These are phyloP conservation scores for Xenopus petersii DNA, from an alignment of 2,797 vertebrate genomes.

Conservation along the genomic window DNA sequence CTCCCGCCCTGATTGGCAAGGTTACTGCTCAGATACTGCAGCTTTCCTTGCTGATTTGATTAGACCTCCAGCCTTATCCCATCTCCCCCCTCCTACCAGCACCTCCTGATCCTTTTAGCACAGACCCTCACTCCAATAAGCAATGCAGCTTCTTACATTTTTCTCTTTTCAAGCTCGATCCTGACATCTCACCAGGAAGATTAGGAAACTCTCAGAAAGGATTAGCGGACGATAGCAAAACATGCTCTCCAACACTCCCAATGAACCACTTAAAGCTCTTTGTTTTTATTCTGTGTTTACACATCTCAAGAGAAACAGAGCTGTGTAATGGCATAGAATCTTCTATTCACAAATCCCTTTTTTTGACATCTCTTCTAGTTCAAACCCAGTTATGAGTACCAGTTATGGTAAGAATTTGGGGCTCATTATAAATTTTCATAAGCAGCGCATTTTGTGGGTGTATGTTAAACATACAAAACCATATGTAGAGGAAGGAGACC, in stretches of 20 bases:
- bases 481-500: too few species aligned
- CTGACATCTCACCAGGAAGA: conserved; percentile 59
- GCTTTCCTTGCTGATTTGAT: conserved; percentile 86
- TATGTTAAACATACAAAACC: too few species aligned
- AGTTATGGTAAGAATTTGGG: too few species aligned
- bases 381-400: too few species aligned
- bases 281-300: conserved; percentile 14
- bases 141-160: conserved; percentile 45
- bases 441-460: too few species aligned
- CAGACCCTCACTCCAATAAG: conserved; percentile 58
- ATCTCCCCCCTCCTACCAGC: conserved; percentile 54
- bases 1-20: conserved; percentile 81
- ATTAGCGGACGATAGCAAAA: conserved; percentile 47
- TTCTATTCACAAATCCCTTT: too few species aligned
- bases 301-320: conserved; percentile 7
- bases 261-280: conserved; percentile 14
- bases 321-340: too few species aligned
- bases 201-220: conserved; percentile 50
- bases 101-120: conserved; percentile 90
- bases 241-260: conserved; percentile 37
- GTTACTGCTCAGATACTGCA: conserved; percentile 79
- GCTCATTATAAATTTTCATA: too few species aligned
- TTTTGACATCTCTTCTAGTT: too few species aligned
- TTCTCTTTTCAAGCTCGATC: conserved; percentile 56
- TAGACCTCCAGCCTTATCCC: conserved; percentile 73